A percentile compares a stretch with the other conserved stretches of the same genome.
phyloP scores from a whole-genome alignment of 2,888 invertebrate species.

The Troides helena region DNA sequence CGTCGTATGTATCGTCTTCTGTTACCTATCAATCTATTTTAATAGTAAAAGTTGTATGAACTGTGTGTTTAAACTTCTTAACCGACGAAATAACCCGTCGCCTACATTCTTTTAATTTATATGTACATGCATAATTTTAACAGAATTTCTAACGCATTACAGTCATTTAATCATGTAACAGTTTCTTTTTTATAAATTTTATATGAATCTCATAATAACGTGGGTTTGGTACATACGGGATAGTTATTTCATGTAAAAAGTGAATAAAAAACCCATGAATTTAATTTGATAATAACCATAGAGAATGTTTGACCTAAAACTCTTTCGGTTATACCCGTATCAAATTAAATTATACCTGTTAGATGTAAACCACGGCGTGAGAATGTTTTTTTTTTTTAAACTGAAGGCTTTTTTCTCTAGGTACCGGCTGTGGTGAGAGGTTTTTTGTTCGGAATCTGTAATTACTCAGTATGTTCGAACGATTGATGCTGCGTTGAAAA shows the following conservation, averaged over 20 bases:
- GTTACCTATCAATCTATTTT: too few relatives aligned
- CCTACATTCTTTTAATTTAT: too few relatives aligned
- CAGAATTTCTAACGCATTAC: conserved; percentile 1
- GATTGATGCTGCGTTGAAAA: conserved; percentile 4
- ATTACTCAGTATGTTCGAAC: conserved; percentile 28
- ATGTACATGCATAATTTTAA: conserved; percentile 9
- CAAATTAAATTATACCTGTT: conserved; percentile 66
- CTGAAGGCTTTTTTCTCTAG: conserved; percentile 37
- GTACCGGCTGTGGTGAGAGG: conserved; percentile 43
- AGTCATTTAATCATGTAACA: neutral
- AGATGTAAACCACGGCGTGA: conserved; percentile 63
- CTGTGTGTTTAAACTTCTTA: too few relatives aligned
- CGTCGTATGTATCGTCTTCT: too few relatives aligned
- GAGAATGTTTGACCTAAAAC: conserved; percentile 48
- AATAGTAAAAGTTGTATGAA: too few relatives aligned
- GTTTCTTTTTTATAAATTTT: too few relatives aligned
- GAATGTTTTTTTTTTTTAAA: conserved; percentile 45
- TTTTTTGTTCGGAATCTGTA: conserved; percentile 34
- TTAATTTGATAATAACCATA: conserved; percentile 33
- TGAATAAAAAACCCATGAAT: neutral
- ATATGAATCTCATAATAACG: too few relatives aligned
- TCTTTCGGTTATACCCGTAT: conserved; percentile 54
- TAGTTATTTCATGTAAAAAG: conserved; percentile 1
- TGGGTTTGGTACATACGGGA: neutral
- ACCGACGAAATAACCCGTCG: too few relatives aligned